Evolutionary conservation across 2,888 invertebrate species (phyloP).

Genomic region (Epirrhoe alternata): DNA sequence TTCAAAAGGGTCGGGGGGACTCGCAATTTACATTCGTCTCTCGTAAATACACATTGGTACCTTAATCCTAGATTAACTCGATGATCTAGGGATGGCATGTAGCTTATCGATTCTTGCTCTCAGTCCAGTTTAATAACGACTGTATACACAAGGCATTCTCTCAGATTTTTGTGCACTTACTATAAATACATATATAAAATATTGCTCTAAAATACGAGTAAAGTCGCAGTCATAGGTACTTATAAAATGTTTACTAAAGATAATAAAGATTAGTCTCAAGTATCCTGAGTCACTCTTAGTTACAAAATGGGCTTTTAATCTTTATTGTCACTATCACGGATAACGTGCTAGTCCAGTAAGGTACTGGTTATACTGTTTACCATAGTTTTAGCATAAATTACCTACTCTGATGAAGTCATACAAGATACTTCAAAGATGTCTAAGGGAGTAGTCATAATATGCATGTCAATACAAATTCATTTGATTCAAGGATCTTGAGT

Average conservation of each 20-base stretch:
- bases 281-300: neutral
- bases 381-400: neutral
- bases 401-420: neutral
- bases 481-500: no score
- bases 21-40: constrained; percentile 23
- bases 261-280: neutral
- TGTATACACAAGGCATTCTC: neutral
- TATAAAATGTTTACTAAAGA: neutral
- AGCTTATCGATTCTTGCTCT: neutral
- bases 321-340: neutral
- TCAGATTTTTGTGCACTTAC: no score
- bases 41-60: constrained; percentile 17
- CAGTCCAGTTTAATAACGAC: neutral
- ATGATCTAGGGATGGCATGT: constrained; percentile 14
- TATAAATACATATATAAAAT: no score
- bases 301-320: neutral
- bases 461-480: no score
- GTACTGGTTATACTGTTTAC: neutral
- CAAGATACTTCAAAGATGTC: no score
- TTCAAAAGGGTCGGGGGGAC: constrained; percentile 20
- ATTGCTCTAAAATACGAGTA: neutral
- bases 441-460: neutral
- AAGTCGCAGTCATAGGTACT: neutral
- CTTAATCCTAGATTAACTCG: constrained; percentile 23
- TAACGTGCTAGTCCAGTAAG: neutral